Evolutionary conservation across 23 tunicate species (phyloP), one percentile per base, ranked within the genome.

Genomic region (Trididemnum miniatum): DNA sequence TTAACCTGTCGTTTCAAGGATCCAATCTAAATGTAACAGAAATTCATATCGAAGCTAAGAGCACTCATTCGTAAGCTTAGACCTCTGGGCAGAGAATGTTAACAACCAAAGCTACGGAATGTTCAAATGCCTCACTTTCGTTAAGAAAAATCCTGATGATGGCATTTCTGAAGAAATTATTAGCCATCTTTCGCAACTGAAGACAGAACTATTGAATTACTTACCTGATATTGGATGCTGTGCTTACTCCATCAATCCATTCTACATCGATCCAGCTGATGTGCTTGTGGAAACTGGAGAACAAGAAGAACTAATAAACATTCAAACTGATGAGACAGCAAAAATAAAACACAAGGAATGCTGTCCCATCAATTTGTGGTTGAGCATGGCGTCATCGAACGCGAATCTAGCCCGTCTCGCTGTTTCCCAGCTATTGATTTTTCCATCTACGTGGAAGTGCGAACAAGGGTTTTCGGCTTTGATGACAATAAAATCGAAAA

Each of bases 281-380:
- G 75, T 77, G 82, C 82, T 82, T 84, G 88, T 77, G 20, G 82
- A 79, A 36, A 84, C 88, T 44, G 88, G 82, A 27, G 82, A 84
- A 63, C 88, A 84, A 84, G 88, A 76, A 36, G 88, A 84, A 26
- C 73, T 84, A 59, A 84, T 76, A 76, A 82, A 77, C 44, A 84
- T 84, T 63, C 88, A 84, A 76, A 32, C 82, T 84, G 88, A 84
- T 76, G 82, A 84, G 75, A 77, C 88, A 75, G 88, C 82, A 62
- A 84, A 84, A 76, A 65, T 33, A 36, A 76, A 75, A 65, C 88
- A 84, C 49, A 84, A 76, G 67, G 76, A 76, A 76, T 87, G 86
- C 38, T 87, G 71, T 81, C 81, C 91, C 28, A 87, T 87, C 50
- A 87, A 87, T 59, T 87, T 80, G 85, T 87, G 91, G 91, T 59